Evolutionary conservation across 2,797 vertebrate species (phyloP), one percentile per base, ranked within the genome.

Genomic region (Pangasius macronema): DNA sequence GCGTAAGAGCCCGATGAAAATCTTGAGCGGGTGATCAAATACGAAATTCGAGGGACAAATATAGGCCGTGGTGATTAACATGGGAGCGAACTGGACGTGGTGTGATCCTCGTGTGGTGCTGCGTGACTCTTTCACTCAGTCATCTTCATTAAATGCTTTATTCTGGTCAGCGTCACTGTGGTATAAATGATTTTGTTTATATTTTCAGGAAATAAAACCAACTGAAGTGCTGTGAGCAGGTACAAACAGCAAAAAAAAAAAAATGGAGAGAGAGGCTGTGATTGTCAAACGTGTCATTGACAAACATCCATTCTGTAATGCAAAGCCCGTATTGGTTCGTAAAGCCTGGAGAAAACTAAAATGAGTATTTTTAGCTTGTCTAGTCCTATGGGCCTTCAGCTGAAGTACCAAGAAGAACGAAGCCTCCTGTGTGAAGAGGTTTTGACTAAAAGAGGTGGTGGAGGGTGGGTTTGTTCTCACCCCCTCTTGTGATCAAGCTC

Each of bases 401-500:
- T 80, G 63, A 39, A 39, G 42, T 36, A 55, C 30, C 11, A 51
- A 14, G 79, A n/a, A 76, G 68, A 72, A 22, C n/a, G 24, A 51
- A 51, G 63, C 75, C 76, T 77, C 53, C 59, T 85, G 70, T 89
- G 73, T 89, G 61, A 89, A 90, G 84, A 87, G 84, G 72, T 87
- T 87, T 86, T 63, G 86, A 68, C 53, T 27, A 10, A 72, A 46
- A 55, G 72, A 87, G 59, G 33, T 87, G 61, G 81, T 68, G 82
- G 59, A 87, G 81, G 72, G 27, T 51, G 33, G 9, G 53, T 79
- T 79, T 55, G 55, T 73, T 88, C 59, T 53, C 59, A 18, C 39
- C 42, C 27, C 46, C 67, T 91, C 84, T 90, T 24, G 16, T 87
- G 6, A 87, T 88, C 83, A 67, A 87, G 57, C 89, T 91, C 70